Evolutionary conservation across 1,140 invertebrate species (phyloP), one percentile per base, ranked within the genome.

Genomic region (Euschistus heros): DNA sequence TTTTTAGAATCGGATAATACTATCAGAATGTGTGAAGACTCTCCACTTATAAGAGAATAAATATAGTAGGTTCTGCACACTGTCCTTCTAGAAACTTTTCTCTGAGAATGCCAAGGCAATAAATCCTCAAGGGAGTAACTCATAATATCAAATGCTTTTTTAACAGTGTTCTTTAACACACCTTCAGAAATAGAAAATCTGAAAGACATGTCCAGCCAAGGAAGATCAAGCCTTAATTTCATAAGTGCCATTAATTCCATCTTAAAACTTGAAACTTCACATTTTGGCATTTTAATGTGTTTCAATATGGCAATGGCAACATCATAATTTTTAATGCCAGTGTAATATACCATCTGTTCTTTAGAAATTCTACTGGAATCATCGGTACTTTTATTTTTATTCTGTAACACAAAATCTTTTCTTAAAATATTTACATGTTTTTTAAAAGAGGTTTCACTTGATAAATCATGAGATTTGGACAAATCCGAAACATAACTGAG

Each of bases 231-330:
- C 0, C 54, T 4, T 4, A 57, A 24, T 57, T 57, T 57, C 54
- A 57, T 57, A 3, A 57, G 54, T 26, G 54, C 24, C 14, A 57
- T 57, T 5, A 57, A 57, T 57, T 57, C 54, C 54, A 57, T 57
- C 24, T 57, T 57, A 26, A 57, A 57, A 24, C 18, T 17, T 17
- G 54, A 57, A 10, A 57, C 20, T 57, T 57, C 24, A 26, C 54
- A 22, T 15, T 57, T 22, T 24, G 54, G 54, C 54, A 57, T 57
- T 57, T 57, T 57, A 24, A 57, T 17, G 15, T 57, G 54, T 26
- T 57, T 57, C 14, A 57, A 24, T 10, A 57, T 14, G 26, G 20
- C 54, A 17, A 57, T 17, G 18, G 54, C 54, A 24, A 26, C 10
- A 26, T 57, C 14, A 26, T 57, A 57, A 26, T 57, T 26, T 57